These are phyloP conservation scores for Plodia interpunctella DNA, from an alignment of 1,140 invertebrate species.

Conservation along the genomic window DNA sequence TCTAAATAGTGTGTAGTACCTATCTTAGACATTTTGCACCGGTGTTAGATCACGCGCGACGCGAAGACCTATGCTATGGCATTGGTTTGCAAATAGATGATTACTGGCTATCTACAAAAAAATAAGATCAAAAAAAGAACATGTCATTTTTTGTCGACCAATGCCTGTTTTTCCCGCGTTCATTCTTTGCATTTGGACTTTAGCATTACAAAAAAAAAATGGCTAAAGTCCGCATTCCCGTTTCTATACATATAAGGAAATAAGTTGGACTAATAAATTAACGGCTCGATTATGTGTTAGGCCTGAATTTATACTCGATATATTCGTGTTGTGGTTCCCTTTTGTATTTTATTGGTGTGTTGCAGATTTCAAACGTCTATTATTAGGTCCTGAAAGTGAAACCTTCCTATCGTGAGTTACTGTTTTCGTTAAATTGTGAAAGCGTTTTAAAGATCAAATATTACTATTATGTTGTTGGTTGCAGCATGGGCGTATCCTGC, in stretches of 20 bases:
- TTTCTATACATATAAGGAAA: not conserved
- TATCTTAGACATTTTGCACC: constrained; percentile 73
- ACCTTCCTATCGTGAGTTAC: not conserved
- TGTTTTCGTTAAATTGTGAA: not conserved
- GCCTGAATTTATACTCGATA: constrained; percentile 21
- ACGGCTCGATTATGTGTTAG: constrained; percentile 1
- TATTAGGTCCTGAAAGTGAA: not conserved
- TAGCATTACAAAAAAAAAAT: not conserved
- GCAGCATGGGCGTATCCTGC: constrained; percentile 24
- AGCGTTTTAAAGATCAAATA: no score
- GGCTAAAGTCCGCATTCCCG: not conserved
- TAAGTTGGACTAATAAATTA: not conserved
- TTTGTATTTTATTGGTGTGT: constrained; percentile 36
- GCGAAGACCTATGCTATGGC: not conserved
- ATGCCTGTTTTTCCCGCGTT: not conserved
- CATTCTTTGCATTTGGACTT: not conserved
- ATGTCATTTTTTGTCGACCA: not conserved
- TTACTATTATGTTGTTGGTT: constrained; percentile 10
- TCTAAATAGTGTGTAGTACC: constrained; percentile 65
- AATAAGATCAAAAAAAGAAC: not conserved
- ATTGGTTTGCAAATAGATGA: not conserved
- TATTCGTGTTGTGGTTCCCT: constrained; percentile 36
- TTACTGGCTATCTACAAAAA: not conserved
- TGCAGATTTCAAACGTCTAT: constrained; percentile 19
- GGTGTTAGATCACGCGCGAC: constrained; percentile 55